Percentiles rank a stretch among this genome's conserved stretches.
phyloP scores from a whole-genome alignment of 2,113 vertebrate species.

The Sminthopsis crassicaudata region DNA sequence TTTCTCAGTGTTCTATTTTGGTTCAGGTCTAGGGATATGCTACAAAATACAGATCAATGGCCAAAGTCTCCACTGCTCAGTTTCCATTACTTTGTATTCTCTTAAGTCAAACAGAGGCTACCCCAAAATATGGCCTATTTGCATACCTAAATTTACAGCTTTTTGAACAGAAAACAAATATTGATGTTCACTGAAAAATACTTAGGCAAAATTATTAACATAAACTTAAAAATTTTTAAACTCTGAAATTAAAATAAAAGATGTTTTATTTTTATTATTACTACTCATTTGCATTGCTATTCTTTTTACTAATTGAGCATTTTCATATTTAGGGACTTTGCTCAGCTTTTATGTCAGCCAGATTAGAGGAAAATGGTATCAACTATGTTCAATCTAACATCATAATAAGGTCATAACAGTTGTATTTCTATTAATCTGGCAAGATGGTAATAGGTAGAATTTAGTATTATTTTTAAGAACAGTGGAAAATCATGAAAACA shows the following conservation, averaged over 20 bases:
- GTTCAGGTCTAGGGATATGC: slow-evolving; percentile 36
- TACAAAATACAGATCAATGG: slow-evolving; percentile 36
- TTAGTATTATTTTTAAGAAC: slow-evolving; percentile 43
- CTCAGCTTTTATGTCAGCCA: neutral
- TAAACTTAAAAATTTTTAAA: neutral
- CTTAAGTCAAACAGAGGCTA: neutral
- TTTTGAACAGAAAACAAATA: neutral
- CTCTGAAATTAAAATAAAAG: neutral
- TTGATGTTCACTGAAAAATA: neutral
- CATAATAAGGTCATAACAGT: neutral
- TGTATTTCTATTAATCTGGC: neutral
- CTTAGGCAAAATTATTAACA: neutral
- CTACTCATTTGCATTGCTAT: neutral
- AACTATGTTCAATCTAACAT: neutral
- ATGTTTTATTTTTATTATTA: neutral
- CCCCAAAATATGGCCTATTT: neutral
- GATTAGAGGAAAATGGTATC: neutral
- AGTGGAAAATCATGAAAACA: slow-evolving; percentile 47
- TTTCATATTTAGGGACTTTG: neutral
- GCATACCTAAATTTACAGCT: neutral
- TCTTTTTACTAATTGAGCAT: neutral
- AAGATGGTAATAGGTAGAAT: slow-evolving; percentile 29
- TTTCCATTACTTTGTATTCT: neutral
- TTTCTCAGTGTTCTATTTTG: slow-evolving; percentile 64
- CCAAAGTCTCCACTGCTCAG: neutral